Percentiles rank a stretch among this genome's conserved stretches.
Evolutionary conservation across 2,888 invertebrate species (phyloP).

Genomic region (Tridacna crocea): DNA sequence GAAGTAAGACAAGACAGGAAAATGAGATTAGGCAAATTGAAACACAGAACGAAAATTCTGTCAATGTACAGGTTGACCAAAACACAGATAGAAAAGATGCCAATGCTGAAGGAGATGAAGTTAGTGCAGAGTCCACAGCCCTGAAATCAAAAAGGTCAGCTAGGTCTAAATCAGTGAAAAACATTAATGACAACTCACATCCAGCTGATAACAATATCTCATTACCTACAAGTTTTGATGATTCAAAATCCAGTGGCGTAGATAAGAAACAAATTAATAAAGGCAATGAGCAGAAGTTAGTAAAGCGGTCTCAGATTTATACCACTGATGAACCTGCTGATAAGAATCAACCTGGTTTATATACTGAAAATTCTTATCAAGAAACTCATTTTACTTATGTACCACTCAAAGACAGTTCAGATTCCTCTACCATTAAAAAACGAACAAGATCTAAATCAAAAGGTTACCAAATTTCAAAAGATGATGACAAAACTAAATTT

Average conservation of each 20-base stretch:
- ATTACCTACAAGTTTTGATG: no score
- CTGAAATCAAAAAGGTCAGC: not conserved
- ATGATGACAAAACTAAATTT: not conserved
- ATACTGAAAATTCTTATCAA: not conserved
- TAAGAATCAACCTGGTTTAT: not conserved
- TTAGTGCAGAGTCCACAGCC: not conserved
- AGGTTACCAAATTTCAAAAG: not conserved
- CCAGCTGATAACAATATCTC: not conserved
- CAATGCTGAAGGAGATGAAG: not conserved
- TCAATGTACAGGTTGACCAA: not conserved
- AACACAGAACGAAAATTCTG: not conserved
- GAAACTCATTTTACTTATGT: not conserved
- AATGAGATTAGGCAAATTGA: not conserved
- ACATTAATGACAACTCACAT: not conserved
- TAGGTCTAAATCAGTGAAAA: not conserved
- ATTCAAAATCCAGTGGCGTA: no score
- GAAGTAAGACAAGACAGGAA: conserved; percentile 15
- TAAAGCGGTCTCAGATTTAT: not conserved
- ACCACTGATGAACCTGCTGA: not conserved
- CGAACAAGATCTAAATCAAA: not conserved
- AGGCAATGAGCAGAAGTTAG: not conserved
- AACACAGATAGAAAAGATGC: not conserved
- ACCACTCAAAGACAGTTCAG: not conserved
- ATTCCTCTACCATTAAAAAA: not conserved
- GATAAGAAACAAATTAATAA: not conserved